Evolutionary conservation across 2,797 vertebrate species (phyloP), one percentile per base, ranked within the genome.

Genomic region (Paedocypris micromegethes): DNA sequence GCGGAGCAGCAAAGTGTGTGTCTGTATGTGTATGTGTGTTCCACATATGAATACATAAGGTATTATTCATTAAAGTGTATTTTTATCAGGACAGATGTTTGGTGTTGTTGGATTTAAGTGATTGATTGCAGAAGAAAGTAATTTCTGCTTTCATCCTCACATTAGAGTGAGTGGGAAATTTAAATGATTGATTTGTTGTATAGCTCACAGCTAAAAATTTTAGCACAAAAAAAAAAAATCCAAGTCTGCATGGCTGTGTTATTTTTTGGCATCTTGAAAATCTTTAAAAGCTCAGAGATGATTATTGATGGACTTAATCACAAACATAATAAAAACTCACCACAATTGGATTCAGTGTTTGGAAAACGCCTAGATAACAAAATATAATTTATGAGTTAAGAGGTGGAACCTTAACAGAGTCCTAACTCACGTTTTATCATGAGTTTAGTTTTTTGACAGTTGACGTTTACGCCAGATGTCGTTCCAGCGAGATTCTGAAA

Each of bases 251-350:
- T 8, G 9, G 44, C 9, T 44, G 50, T 69, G 57, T 9, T 48
- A 52, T 47, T 61, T 68, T 57, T 80, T 64, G 75, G 2, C 68
- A 40, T 81, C 73, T 79, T 58, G 56, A 51, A 46, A 45, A 80
- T 54, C 53, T 81, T 78, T 78, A 78, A 81, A 74, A 75, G 80
- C 80, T 87, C 70, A 86, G 79, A 78, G 44, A 56, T 77, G 69
- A 73, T 23, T 54, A 50, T 78, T 75, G 72, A 80, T 72, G 68
- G 78, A 50, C 61, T 39, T 40, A 4, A 60, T 56, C 9, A 46
- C 65, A 4, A 62, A 66, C n/a, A 7, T 37, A 9, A 41, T 73
- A 51, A 46, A 9, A 62, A 62, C 58, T 58, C 37, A 62, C 65
- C n/a, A n/a, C n/a, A n/a, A n/a, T n/a, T n/a, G n/a, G n/a, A n/a